A percentile compares a stretch with the other conserved stretches of the same genome.
These are phyloP conservation scores for Fregata magnificens DNA, from an alignment of 2,113 vertebrate species.

Conservation along the genomic window DNA sequence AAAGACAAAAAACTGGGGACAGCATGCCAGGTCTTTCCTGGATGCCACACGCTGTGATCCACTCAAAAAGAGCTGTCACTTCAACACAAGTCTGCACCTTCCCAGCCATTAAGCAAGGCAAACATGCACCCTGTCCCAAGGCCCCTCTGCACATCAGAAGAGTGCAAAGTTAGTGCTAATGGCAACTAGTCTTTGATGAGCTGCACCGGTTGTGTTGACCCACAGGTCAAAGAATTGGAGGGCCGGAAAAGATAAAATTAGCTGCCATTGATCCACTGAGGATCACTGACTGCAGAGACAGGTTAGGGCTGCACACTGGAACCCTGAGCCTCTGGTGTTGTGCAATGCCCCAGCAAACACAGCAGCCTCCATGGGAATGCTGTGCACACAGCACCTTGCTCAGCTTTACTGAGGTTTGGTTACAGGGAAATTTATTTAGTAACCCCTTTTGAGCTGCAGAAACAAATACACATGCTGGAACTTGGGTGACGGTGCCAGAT, in stretches of 20 bases:
- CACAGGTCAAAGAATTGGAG: background rate
- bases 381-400: background rate
- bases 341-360: background rate
- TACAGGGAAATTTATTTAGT: background rate
- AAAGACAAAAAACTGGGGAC: background rate
- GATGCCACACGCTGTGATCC: background rate
- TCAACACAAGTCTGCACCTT: background rate
- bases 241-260: slow-evolving; percentile 2
- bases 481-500: background rate
- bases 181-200: background rate
- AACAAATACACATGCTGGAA: background rate
- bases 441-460: background rate
- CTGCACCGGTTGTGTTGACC: background rate
- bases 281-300: background rate
- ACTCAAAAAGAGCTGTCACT: background rate
- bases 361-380: background rate
- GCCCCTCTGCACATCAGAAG: background rate
- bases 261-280: background rate
- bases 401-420: background rate
- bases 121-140: background rate
- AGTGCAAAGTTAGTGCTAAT: background rate
- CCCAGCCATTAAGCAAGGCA: background rate
- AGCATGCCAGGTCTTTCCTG: background rate
- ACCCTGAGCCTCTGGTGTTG: background rate
- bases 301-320: background rate